Conservation (phyloP, 2,113 vertebrate species). For the Pleuronectes platessa region DNA sequence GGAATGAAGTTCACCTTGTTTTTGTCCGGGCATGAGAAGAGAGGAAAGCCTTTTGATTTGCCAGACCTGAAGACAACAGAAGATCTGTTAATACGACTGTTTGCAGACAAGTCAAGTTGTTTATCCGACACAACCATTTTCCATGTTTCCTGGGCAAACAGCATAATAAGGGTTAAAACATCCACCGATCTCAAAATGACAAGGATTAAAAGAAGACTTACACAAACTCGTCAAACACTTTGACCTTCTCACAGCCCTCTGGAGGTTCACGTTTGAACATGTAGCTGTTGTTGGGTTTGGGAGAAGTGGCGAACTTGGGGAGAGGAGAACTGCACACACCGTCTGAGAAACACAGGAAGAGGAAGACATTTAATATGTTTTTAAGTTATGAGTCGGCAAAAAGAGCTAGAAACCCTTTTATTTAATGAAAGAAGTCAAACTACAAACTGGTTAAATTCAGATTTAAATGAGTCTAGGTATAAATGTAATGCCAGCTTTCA, state of each 20-base stretch:
- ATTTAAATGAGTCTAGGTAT: no score
- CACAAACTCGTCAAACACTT: slow-evolving; percentile 97
- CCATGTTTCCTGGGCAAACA: neutral
- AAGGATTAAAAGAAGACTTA: slow-evolving; percentile 81
- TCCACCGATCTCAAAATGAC: neutral
- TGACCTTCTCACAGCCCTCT: slow-evolving; percentile 98
- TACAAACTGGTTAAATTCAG: no score
- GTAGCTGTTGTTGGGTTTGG: slow-evolving; percentile 99
- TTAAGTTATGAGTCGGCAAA: no score
- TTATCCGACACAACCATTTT: neutral
- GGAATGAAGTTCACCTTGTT: slow-evolving; percentile 99
- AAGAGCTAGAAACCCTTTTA: no score
- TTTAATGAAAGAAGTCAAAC: no score
- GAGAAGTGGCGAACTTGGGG: slow-evolving; percentile 96
- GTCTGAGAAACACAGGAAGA: slow-evolving; percentile 82
- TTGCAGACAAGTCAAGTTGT: slow-evolving; percentile 1
- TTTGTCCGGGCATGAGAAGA: slow-evolving; percentile 98
- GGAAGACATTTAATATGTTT: neutral
- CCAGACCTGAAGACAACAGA: slow-evolving; percentile 84
- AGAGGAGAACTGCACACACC: slow-evolving; percentile 94
- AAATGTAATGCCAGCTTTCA: no score
- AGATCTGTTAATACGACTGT: neutral
- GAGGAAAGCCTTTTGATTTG: slow-evolving; percentile 91
- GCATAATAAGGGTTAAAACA: neutral
- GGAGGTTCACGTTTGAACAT: slow-evolving; percentile 99